These are phyloP conservation scores for Chiloscyllium plagiosum DNA, from an alignment of 2,113 vertebrate species.

Conservation along the genomic window DNA sequence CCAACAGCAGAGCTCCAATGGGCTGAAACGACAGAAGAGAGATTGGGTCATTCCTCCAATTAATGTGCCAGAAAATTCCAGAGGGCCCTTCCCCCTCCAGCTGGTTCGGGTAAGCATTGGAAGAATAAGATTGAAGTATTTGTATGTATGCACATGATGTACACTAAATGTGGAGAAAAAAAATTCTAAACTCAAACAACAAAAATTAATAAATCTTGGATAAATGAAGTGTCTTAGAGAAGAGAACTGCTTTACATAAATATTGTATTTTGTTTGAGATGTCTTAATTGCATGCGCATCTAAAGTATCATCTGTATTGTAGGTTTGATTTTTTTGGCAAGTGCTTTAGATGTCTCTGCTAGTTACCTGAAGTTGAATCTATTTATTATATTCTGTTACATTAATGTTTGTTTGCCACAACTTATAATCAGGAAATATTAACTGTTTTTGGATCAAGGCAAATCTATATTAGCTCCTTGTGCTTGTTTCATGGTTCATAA, in stretches of 20 bases:
- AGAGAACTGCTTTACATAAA: neutral
- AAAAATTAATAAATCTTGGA: neutral
- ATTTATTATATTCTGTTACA: neutral
- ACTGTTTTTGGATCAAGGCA: neutral
- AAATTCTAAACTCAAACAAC: neutral
- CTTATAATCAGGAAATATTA: neutral
- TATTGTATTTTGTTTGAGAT: neutral
- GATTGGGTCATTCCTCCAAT: conserved; percentile 98
- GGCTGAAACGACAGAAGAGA: conserved; percentile 77
- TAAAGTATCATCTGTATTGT: neutral
- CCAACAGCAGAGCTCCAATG: conserved; percentile 52
- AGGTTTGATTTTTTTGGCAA: conserved; percentile 19
- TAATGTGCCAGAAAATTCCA: conserved; percentile 90
- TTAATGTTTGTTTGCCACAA: neutral
- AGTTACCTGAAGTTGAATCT: neutral
- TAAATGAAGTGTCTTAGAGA: neutral
- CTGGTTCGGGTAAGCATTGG: conserved; percentile 81
- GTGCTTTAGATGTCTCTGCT: neutral
- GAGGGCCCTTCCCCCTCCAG: conserved; percentile 92
- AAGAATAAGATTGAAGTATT: conserved; percentile 11
- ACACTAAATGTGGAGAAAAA: neutral
- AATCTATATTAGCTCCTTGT: neutral
- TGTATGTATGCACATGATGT: neutral
- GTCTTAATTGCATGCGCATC: neutral
- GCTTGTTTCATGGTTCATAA: neutral